Percentiles rank a stretch among this genome's conserved stretches.
These are phyloP conservation scores for Pachycephus smyrnensis DNA, from an alignment of 2,888 invertebrate genomes.

Conservation along the genomic window DNA sequence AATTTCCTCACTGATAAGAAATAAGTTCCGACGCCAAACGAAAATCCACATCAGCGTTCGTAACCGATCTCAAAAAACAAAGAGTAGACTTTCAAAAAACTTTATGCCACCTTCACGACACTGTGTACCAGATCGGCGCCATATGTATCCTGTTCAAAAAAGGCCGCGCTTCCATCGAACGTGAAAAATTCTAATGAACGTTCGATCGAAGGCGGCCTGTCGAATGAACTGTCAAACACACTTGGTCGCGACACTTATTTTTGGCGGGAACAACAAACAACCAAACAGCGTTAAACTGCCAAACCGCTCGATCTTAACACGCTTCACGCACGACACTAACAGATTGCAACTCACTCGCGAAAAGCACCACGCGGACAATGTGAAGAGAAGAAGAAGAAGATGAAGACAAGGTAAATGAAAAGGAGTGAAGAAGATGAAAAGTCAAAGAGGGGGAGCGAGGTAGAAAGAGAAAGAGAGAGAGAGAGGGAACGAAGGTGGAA, in stretches of 20 bases:
- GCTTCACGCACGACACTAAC: slow-evolving; percentile 15
- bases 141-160: slow-evolving; percentile 52
- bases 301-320: slow-evolving; percentile 12
- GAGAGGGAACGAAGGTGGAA: not conserved
- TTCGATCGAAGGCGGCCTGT: slow-evolving; percentile 51
- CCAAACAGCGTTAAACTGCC: slow-evolving; percentile 8
- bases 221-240: slow-evolving; percentile 33
- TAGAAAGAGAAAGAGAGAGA: slow-evolving; percentile 14
- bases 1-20: no score
- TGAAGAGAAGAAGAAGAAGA: not conserved
- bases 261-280: not conserved
- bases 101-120: slow-evolving; percentile 21
- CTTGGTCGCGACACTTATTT: not conserved
- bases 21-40: no score
- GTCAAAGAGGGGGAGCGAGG: slow-evolving; percentile 14
- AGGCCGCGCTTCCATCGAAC: slow-evolving; percentile 53
- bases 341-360: not conserved
- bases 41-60: no score
- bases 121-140: slow-evolving; percentile 21
- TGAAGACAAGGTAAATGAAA: no score
- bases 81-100: not conserved
- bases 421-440: slow-evolving; percentile 17
- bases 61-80: not conserved
- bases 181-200: slow-evolving; percentile 6
- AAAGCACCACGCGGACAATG: not conserved